phyloP scores from a whole-genome alignment of 2,113 vertebrate species.

The Nipponia nippon region DNA sequence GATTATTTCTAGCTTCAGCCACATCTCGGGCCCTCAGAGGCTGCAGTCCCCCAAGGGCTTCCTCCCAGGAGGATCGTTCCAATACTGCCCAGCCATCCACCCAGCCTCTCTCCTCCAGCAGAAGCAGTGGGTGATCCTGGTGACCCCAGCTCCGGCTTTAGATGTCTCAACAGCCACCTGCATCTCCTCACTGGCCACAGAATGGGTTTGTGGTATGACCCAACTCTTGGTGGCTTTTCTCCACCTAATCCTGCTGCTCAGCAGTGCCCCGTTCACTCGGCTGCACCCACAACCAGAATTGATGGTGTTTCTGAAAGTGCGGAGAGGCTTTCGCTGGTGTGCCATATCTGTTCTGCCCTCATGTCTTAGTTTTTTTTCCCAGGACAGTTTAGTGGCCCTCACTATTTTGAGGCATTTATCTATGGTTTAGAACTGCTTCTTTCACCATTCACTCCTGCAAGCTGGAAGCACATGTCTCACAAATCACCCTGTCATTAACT shows the following conservation, averaged over 20 bases:
- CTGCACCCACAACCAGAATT: neutral
- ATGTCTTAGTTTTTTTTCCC: neutral
- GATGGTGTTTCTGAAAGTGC: rapidly evolving
- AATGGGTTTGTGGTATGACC: neutral
- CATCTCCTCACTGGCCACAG: neutral
- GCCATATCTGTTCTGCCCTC: neutral
- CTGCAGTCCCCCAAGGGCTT: neutral
- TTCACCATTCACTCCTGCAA: neutral
- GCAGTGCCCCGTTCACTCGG: neutral
- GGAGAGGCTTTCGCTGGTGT: neutral
- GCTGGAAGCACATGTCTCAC: neutral
- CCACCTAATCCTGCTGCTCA: neutral
- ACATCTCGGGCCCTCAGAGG: neutral
- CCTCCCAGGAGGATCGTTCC: neutral
- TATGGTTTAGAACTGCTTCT: neutral
- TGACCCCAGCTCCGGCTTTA: neutral
- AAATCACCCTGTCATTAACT: neutral
- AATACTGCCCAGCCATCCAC: neutral
- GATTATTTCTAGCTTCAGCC: neutral
- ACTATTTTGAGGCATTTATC: neutral
- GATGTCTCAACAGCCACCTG: neutral
- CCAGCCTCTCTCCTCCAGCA: neutral
- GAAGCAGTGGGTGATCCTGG: neutral
- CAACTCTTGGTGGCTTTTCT: neutral
- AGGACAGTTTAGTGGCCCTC: neutral